Conservation (phyloP, 2,888 invertebrate genomes). For the Chrysina gloriosa region DNA sequence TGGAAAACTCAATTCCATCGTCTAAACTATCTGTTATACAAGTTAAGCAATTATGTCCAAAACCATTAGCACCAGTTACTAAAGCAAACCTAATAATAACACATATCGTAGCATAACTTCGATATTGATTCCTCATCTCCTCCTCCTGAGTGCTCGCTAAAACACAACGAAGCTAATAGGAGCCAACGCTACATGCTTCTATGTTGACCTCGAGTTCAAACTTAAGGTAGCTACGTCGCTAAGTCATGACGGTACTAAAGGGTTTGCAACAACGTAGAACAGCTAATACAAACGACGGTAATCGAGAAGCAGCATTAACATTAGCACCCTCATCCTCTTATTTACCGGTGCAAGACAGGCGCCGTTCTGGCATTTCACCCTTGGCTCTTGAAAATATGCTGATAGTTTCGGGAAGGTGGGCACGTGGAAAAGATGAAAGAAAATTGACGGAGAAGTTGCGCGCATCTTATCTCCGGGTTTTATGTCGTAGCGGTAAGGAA, state of each 20-base stretch:
- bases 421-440: background rate
- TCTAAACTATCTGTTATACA: too few species aligned
- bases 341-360: background rate
- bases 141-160: background rate
- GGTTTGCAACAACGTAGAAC: conserved; percentile 20
- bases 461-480: too few species aligned
- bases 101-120: background rate
- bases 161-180: background rate
- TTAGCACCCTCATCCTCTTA: conserved; percentile 25
- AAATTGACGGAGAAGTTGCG: too few species aligned
- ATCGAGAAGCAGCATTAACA: conserved; percentile 39
- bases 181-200: background rate
- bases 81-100: too few species aligned
- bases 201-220: background rate
- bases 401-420: conserved; percentile 8
- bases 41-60: too few species aligned
- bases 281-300: conserved; percentile 35
- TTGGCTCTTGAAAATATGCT: conserved; percentile 17
- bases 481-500: too few species aligned
- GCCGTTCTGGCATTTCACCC: background rate
- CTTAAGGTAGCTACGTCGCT: background rate
- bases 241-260: conserved; percentile 19
- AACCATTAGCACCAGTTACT: too few species aligned
- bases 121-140: background rate
- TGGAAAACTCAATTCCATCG: too few species aligned